Percentiles rank a stretch among this genome's conserved stretches.
Evolutionary conservation across 2,797 vertebrate genomes (phyloP).

Genomic region (Cossypha caffra): DNA sequence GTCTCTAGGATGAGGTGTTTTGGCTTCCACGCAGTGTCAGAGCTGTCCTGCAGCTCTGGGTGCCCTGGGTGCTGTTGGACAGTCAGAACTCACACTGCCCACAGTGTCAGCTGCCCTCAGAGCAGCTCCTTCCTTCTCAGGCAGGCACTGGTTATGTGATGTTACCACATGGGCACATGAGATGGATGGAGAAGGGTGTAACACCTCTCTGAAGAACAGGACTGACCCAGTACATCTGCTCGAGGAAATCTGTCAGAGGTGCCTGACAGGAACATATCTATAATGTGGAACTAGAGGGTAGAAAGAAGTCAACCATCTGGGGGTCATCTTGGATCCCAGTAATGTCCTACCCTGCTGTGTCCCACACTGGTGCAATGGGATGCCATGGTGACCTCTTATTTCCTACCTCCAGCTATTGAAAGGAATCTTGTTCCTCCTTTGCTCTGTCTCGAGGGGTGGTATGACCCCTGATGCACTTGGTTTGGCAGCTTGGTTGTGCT

Average conservation of each 20-base stretch:
- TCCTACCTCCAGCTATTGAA: not conserved
- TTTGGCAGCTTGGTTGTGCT: not conserved
- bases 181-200: not conserved
- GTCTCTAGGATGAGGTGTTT: not conserved
- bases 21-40: not conserved
- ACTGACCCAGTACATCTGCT: not conserved
- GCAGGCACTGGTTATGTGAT: not conserved
- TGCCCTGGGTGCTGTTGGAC: not conserved
- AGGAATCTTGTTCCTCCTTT: not conserved
- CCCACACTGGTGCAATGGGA: not conserved
- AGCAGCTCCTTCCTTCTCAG: not conserved
- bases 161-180: not conserved
- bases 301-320: not conserved
- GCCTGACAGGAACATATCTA: accelerated
- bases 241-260: not conserved
- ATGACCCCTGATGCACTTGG: not conserved
- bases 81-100: not conserved
- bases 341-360: not conserved
- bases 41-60: not conserved
- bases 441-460: not conserved
- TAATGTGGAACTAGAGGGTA: not conserved
- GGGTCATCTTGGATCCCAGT: not conserved
- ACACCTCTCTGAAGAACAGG: not conserved
- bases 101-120: not conserved
- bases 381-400: not conserved